A percentile compares a stretch with the other conserved stretches of the same genome.
These are phyloP conservation scores for Xerus inauris DNA, from an alignment of 2,113 vertebrate species.

Conservation along the genomic window DNA sequence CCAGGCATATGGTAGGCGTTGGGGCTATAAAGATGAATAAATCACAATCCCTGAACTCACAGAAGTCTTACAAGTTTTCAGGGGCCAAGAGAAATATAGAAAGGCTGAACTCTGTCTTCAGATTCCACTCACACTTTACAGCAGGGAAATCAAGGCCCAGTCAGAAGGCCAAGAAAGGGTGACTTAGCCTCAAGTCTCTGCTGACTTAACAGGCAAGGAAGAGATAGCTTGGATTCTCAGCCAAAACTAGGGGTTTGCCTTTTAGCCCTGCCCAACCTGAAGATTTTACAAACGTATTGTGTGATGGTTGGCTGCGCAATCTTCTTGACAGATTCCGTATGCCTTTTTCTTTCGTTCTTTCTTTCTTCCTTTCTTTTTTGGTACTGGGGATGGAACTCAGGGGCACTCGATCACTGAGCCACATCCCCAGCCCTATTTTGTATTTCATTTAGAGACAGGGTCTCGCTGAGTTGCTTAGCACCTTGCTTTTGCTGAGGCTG, in stretches of 20 bases:
- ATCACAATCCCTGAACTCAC: not conserved
- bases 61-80: not conserved
- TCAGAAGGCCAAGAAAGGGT: not conserved
- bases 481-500: no score
- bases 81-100: not conserved
- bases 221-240: not conserved
- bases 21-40: not conserved
- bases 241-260: not conserved
- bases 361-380: no score
- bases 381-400: no score
- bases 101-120: not conserved
- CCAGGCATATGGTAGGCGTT: not conserved
- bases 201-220: not conserved
- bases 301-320: not conserved
- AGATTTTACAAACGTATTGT: not conserved
- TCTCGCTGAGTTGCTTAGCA: no score
- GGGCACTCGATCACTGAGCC: no score
- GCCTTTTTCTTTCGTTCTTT: constrained; percentile 18
- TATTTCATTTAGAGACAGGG: no score
- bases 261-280: not conserved
- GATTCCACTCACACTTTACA: not conserved
- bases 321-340: not conserved
- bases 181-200: not conserved
- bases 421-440: no score
- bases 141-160: not conserved